Conservation (phyloP, 1,140 invertebrate genomes). For the Drosophila aff. region DNA sequence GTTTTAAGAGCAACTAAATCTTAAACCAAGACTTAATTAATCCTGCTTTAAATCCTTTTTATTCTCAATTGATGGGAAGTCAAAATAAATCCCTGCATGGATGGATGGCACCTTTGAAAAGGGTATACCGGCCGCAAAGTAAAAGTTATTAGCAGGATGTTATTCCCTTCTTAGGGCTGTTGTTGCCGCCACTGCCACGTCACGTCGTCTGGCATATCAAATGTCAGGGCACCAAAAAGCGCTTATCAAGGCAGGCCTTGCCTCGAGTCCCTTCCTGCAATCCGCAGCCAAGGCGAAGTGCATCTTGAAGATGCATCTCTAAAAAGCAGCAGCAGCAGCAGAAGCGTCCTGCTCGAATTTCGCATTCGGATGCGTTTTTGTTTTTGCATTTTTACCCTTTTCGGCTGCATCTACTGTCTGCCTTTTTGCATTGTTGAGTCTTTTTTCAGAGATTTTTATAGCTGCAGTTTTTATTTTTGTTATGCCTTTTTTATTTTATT, state of each 20-base stretch:
- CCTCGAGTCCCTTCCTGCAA: conserved; percentile 9
- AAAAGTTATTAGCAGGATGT: conserved; percentile 64
- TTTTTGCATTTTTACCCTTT: conserved; percentile 66
- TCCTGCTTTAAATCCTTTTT: neutral
- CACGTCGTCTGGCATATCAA: conserved; percentile 59
- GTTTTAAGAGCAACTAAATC: neutral
- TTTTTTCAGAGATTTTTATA: conserved; percentile 29
- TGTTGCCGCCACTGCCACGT: neutral
- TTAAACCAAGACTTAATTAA: neutral
- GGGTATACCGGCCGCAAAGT: conserved; percentile 1
- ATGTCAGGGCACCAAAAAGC: conserved; percentile 61
- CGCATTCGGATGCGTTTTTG: conserved; percentile 53
- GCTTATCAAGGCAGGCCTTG: conserved; percentile 48
- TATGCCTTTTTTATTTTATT: conserved; percentile 5
- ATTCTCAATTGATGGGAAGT: neutral
- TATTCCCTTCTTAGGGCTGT: conserved; percentile 18
- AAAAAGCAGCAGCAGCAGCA: conserved; percentile 32
- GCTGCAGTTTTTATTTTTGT: conserved; percentile 28
- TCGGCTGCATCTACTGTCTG: conserved; percentile 27
- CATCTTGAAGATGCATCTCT: conserved; percentile 62
- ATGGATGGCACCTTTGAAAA: neutral
- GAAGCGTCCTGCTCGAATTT: conserved; percentile 68
- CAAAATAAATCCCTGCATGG: neutral
- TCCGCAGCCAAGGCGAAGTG: conserved; percentile 19
- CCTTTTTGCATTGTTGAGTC: conserved; percentile 50